A percentile compares a stretch with the other conserved stretches of the same genome.
Conservation (phyloP, 2,113 vertebrate genomes). For the Chamaetylas fuelleborni region DNA sequence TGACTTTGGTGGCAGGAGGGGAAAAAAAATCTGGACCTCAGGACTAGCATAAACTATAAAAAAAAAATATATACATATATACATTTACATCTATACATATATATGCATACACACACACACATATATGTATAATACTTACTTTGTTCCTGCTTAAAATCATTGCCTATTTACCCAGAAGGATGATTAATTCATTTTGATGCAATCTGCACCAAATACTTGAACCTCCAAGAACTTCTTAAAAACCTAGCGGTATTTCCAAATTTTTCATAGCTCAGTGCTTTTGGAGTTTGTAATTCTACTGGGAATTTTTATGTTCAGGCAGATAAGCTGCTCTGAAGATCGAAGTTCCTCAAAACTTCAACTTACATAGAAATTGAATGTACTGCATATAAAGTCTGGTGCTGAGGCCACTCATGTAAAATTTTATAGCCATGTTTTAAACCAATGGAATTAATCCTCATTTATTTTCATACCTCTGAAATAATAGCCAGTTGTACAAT, state of each 20-base stretch:
- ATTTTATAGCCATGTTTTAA: background rate
- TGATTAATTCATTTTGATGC: background rate
- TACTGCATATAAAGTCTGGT: background rate
- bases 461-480: background rate
- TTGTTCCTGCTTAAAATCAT: background rate
- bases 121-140: background rate
- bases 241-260: background rate
- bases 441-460: background rate
- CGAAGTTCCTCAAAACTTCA: background rate
- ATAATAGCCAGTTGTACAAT: background rate
- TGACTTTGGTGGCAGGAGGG: background rate
- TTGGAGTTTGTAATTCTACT: background rate
- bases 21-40: background rate
- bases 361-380: background rate
- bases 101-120: too few species aligned
- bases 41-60: rapidly evolving
- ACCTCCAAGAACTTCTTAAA: background rate
- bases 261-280: background rate
- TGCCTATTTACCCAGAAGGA: background rate
- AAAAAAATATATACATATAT: rapidly evolving
- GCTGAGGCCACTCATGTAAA: background rate
- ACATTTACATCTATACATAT: rapidly evolving
- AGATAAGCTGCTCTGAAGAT: background rate
- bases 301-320: background rate
- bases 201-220: background rate